Base-by-base conservation (phyloP, 1,140 invertebrate species). In the Octopus sinensis region DNA sequence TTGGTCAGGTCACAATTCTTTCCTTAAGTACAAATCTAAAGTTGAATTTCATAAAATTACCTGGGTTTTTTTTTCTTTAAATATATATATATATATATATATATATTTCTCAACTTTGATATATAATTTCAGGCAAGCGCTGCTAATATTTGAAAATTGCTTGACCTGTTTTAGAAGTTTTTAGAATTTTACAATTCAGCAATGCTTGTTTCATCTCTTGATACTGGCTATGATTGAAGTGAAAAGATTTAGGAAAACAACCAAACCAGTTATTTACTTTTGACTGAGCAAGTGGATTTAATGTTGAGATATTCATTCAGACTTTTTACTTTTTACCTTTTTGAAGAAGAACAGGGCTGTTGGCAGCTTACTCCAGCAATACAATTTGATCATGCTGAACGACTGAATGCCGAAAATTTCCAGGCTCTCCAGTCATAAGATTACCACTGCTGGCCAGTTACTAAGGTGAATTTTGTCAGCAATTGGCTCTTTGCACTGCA, bases 231-330 rank as follows among this genome's bases (percentile, higher is more conserved):
- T 62, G 7, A 5, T n/a, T 13, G 30, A 73, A 73, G 68, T 73
- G 68, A 73, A 73, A 73, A 73, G 68, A 13, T 73, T 43, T 43
- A 43, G 68, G 68, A 73, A 73, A 73, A 4, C 68, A 13, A 73
- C 17, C 68, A 73, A 73, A 73, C 30, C 68, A n/a, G 68, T 73
- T 73, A 73, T 17, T 73, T 73, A 43, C 30, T 73, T 7, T 73
- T 73, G 68, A 73, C 68, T 73, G 68, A 17, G 68, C 30, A 43
- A 73, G 68, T 73, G 68, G 68, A 73, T 73, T 73, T 73, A 73
- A 73, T 73, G 68, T 73, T 73, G 68, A 73, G 68, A 73, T 73
- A 73, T 73, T 73, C 68, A 73, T 73, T 73, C 68, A 73, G 68
- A 73, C 68, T 73, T 73, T 73, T 9, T 73, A 73, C 7, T 73